phyloP scores from a whole-genome alignment of 2,113 vertebrate genomes.

The Hypomesus transpacificus region DNA sequence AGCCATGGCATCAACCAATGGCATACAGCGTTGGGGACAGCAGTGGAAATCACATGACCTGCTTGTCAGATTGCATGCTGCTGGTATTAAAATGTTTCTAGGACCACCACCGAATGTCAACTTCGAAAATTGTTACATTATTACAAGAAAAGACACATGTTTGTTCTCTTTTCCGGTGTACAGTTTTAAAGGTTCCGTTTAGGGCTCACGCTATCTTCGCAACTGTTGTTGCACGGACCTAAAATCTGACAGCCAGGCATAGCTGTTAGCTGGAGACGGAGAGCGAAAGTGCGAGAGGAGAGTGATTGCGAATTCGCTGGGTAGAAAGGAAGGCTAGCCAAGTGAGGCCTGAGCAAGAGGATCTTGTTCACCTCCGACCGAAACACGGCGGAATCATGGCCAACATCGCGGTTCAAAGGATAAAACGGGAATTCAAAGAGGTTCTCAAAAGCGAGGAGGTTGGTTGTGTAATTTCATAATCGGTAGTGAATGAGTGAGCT shows the following conservation, averaged over 20 bases:
- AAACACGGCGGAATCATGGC: constrained; percentile 81
- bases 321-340: constrained; percentile 34
- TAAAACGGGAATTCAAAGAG: constrained; percentile 99
- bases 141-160: constrained; percentile 36
- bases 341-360: constrained; percentile 62
- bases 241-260: constrained; percentile 43
- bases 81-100: constrained; percentile 69
- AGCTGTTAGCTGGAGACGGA: constrained; percentile 3
- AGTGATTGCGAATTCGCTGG: constrained; percentile 5
- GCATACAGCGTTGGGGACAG: constrained; percentile 31
- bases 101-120: constrained; percentile 39
- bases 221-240: constrained; percentile 32
- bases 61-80: constrained; percentile 63
- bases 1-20: constrained; percentile 40
- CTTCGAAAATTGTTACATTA: constrained; percentile 37
- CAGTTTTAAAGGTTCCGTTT: constrained; percentile 4
- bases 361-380: constrained; percentile 40
- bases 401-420: constrained; percentile 98
- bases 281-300: constrained; percentile 27
- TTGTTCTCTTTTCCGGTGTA: constrained; percentile 13
- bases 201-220: constrained; percentile 47
- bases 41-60: constrained; percentile 61
- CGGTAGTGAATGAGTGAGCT: constrained; percentile 13
- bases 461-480: constrained; percentile 46
- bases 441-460: constrained; percentile 99